Base-by-base conservation (phyloP, 1,140 invertebrate genomes). In the Antheraea mylitta region DNA sequence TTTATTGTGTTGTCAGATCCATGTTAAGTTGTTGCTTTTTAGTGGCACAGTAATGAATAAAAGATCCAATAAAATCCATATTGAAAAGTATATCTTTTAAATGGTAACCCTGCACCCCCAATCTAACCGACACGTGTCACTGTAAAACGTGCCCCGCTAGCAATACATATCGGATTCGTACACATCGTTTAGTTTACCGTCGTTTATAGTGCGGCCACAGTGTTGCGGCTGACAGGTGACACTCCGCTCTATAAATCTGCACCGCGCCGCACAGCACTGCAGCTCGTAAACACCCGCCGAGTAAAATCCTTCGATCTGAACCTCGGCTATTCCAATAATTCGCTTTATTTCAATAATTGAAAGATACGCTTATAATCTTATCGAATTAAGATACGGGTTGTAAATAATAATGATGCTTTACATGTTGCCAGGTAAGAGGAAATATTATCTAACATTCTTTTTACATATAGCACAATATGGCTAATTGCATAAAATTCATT, bases 181-280 rank as follows among this genome's bases (percentile, higher is more conserved):
- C 76, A 78, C 58, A 18, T 59, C 60, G 22, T n/a, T 66, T 67
- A 19, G 42, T 45, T 63, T 48, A 45, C 66, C 64, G 73, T 79
- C 78, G 79, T 79, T 78, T 78, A 76, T 77, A 72, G 78, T 79
- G 76, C 78, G 76, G 79, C 79, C 64, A 69, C 85, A 86, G 82
- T 87, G 85, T 86, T 88, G 85, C 78, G 77, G 82, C 77, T 86
- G 86, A 83, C 86, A 90, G 86, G 86, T 88, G 87, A 90, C 88
- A 87, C 78, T 82, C 73, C 77, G 68, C 75, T 83, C 83, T 80
- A 91, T 89, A 89, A 89, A 91, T 89, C 83, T 85, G 69, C 70
- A 69, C 71, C 77, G 79, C 73, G 78, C 75, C 38, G 69, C 71
- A 69, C 71, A 76, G 79, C 74, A 78, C 75, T 74, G 79, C 78